Evolutionary conservation across 2,797 vertebrate genomes (phyloP).

Genomic region (Trematomus bernacchii): DNA sequence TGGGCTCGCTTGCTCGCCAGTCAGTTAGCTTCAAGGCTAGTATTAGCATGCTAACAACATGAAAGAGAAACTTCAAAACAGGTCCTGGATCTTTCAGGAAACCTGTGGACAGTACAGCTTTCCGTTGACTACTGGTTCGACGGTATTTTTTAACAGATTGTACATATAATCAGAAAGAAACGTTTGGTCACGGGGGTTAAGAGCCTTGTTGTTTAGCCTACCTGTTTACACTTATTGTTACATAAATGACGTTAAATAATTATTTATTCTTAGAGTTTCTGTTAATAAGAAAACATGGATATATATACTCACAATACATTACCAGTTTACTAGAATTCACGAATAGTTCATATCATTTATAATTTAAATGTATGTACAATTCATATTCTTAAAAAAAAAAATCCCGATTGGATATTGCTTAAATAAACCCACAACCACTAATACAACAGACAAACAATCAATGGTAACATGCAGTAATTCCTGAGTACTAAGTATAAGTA

Average conservation of each 20-base stretch:
- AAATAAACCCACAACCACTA: not conserved
- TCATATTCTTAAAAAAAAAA: not conserved
- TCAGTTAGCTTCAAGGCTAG: constrained; percentile 67
- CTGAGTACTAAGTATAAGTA: not conserved
- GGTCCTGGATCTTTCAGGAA: constrained; percentile 20
- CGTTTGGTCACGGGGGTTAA: not conserved
- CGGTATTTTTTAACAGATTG: not conserved
- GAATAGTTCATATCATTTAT: accelerated
- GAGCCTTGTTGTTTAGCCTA: constrained; percentile 13
- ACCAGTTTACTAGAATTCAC: no score
- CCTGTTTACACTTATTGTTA: not conserved
- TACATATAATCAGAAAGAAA: not conserved
- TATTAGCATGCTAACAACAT: constrained; percentile 68
- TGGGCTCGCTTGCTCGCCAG: constrained; percentile 69
- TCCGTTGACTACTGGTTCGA: not conserved
- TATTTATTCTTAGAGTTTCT: not conserved
- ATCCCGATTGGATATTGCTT: not conserved
- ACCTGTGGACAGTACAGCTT: not conserved
- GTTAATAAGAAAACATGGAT: not conserved
- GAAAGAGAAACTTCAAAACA: constrained; percentile 55
- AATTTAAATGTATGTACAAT: not conserved
- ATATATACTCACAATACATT: not conserved
- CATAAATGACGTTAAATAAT: not conserved
- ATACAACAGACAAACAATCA: not conserved
- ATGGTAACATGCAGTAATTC: not conserved